Evolutionary conservation across 2,888 invertebrate genomes (phyloP).

Genomic region (Tetragonula carbonaria): DNA sequence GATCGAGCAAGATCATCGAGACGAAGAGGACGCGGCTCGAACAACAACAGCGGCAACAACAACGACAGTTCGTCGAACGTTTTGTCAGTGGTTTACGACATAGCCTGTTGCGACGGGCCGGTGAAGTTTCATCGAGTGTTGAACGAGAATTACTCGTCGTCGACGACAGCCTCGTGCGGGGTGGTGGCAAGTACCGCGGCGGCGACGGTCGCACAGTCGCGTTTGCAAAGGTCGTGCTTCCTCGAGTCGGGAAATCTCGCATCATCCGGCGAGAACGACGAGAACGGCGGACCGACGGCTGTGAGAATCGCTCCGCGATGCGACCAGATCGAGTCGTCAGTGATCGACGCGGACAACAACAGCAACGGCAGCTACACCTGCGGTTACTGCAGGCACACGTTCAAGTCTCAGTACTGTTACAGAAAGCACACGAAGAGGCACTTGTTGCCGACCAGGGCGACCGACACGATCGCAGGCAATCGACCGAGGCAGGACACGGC

Average conservation of each 20-base stretch:
- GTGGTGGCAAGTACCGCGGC: slow-evolving; percentile 8
- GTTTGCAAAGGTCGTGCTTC: slow-evolving; percentile 49
- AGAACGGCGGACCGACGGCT: slow-evolving; percentile 75
- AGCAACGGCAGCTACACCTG: slow-evolving; percentile 86
- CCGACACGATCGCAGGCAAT: slow-evolving; percentile 8
- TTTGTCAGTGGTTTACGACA: slow-evolving; percentile 88
- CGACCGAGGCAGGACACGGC: slow-evolving; percentile 49
- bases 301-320: slow-evolving; percentile 27
- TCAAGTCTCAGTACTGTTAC: slow-evolving; percentile 94
- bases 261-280: slow-evolving; percentile 73
- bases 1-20: slow-evolving; percentile 35
- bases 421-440: slow-evolving; percentile 89
- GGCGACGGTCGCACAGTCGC: slow-evolving; percentile 5
- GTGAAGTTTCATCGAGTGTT: slow-evolving; percentile 94
- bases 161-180: slow-evolving; percentile 30
- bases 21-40: slow-evolving; percentile 29
- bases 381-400: slow-evolving; percentile 91
- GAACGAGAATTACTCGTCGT: slow-evolving; percentile 89
- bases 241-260: slow-evolving; percentile 19
- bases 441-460: slow-evolving; percentile 74
- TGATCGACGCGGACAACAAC: slow-evolving; percentile 68
- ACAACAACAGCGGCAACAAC: background rate
- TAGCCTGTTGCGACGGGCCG: slow-evolving; percentile 97
- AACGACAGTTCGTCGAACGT: slow-evolving; percentile 55
- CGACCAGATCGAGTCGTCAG: slow-evolving; percentile 76